Evolutionary conservation across 2,797 vertebrate genomes (phyloP), one percentile per base, ranked within the genome.

Genomic region (Parauchenoglanis punctatus): DNA sequence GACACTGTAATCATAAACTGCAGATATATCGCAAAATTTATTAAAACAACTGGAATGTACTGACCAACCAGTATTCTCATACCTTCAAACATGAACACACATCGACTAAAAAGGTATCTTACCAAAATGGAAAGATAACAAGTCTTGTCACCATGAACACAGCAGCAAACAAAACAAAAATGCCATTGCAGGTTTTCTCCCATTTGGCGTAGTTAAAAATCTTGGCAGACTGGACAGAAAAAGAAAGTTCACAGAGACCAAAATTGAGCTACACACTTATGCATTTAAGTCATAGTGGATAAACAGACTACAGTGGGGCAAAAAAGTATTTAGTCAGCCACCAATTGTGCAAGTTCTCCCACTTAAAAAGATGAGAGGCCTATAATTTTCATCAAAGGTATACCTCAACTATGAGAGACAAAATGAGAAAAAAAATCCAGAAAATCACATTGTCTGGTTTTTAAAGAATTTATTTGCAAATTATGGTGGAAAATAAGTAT

Each of bases 51-150:
- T 80, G 28, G 56, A 81, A 44, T 25, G 44, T 20, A 18, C 7
- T 82, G 15, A 28, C 81, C 25, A 83, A 83, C 11, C n/a, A 35
- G 12, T 44, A 81, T n/a, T 63, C 20, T 61, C 35, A 81, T 13
- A 61, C 15, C 8, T 13, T 52, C 31, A 49, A 63, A 46, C 35
- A 46, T 28, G 3, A 31, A 46, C 25, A 56, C 56, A 61, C 44
- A 58, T 56, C 28, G 1, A 28, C 25, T 44, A 46, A 31, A 46
- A 63, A 59, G 40, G 35, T 35, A 86, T 88, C 97, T 97, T 94
- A 99, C 98, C 98, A 99, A 90, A 96, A 98, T 7, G 98, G 98
- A 87, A 98, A 99, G 85, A 99, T 93, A 83, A 99, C 86, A 44
- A 99, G 94, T 15, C 98, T 96, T 0, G 97, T 98, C 87, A 97